Base-by-base conservation (phyloP, 2,888 invertebrate genomes). In the Capitulum mitella region DNA sequence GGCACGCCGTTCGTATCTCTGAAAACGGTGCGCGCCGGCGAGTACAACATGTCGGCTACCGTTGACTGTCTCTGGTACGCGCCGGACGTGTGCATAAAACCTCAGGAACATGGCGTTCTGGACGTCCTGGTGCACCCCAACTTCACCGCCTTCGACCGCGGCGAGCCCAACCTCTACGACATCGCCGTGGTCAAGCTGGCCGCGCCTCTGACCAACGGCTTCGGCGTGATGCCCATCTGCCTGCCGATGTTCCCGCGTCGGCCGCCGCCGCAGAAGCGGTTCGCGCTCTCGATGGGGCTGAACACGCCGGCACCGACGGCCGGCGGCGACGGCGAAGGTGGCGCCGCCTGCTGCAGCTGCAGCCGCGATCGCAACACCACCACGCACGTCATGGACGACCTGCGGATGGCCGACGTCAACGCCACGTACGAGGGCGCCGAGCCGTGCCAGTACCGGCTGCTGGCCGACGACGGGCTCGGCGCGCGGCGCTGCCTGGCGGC, bases 361-460 rank as follows among this genome's bases (percentile, higher is more conserved):
- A 0, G 8, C 19, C 75, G 75, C 75, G 46, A 46, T 46, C 75
- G 75, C 10, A 26, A 22, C n/a, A 16, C n/a, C 46, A 75, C 46
- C 46, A 29, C 75, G 8, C n/a, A 75, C 46, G 29, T 75, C 14
- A 75, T 75, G 75, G 75, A 75, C 46, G n/a, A 22, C 10, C 26
- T 16, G 43, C 8, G 46, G 1, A 43, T 75, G 75, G 10, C 22
- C 37, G 34, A 37, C 22, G 34, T 8, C 70, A 37, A 37, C 70
- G 3, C 40, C n/a, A n/a, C 19, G 0, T 43, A 29, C 43, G 19
- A 75, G 8, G 46, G 29, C 19, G 8, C n/a, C 16, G 29, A 46
- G 12, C 14, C 75, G 29, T 75, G 75, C 29, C 75, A 46, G 14
- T 75, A 75, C 46, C 43, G 46, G 29, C n/a, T 75, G 75, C 43